Percentiles rank a stretch among this genome's conserved stretches.
phyloP scores from a whole-genome alignment of 2,113 vertebrate species.

The Perognathus longimembris region DNA sequence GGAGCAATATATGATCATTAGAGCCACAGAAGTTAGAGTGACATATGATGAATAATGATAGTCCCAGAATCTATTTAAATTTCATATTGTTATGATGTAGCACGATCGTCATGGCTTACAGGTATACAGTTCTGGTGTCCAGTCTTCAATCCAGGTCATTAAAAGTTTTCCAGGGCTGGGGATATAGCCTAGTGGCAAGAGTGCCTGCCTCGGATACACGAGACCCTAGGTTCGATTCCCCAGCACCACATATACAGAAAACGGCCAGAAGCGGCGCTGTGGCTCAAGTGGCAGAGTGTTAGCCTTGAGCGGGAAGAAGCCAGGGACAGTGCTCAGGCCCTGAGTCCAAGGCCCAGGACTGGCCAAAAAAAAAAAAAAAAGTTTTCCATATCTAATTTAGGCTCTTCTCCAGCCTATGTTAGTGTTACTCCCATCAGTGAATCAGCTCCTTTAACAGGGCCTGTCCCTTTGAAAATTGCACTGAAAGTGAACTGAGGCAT shows the following conservation, averaged over 20 bases:
- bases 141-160: background rate
- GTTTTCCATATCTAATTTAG: background rate
- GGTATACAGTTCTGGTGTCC: background rate
- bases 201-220: no score
- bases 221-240: no score
- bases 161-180: background rate
- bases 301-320: no score
- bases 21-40: background rate
- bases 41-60: no score
- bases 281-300: no score
- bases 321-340: no score
- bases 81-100: background rate
- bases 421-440: background rate
- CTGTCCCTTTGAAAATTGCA: background rate
- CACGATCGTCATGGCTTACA: background rate
- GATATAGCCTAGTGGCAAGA: no score
- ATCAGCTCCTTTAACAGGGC: background rate
- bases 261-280: no score
- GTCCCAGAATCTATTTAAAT: background rate
- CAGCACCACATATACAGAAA: no score
- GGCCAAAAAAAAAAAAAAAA: no score
- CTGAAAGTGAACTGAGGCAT: no score
- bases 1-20: background rate
- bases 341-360: no score
- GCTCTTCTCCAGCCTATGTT: background rate